phyloP scores from a whole-genome alignment of 2,888 invertebrate genomes.

The Argyra leucocephala region DNA sequence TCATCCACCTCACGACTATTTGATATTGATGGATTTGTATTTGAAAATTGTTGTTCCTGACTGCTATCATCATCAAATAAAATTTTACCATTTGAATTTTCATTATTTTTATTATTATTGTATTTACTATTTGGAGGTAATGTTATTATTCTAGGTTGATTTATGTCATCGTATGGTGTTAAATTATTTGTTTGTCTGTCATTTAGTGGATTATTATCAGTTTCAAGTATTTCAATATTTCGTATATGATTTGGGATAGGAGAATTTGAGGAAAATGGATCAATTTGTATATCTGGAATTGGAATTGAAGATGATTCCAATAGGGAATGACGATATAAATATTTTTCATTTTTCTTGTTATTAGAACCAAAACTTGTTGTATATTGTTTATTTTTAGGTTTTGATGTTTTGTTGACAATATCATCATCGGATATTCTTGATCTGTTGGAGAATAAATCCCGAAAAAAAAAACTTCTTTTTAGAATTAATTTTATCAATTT shows the following conservation, averaged over 20 bases:
- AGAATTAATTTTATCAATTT: slow-evolving; percentile 14
- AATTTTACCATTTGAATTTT: neutral
- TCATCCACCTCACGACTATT: slow-evolving; percentile 19
- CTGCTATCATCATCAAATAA: neutral
- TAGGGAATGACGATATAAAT: slow-evolving; percentile 23
- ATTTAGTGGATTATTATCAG: neutral
- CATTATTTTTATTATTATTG: neutral
- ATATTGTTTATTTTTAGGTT: slow-evolving; percentile 33
- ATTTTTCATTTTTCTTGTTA: slow-evolving; percentile 26
- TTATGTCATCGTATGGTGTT: neutral
- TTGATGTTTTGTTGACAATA: slow-evolving; percentile 32
- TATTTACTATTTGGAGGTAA: neutral
- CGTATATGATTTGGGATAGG: neutral
- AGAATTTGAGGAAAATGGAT: neutral
- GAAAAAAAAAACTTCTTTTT: slow-evolving; percentile 15
- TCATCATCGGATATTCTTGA: slow-evolving; percentile 27
- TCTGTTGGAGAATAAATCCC: slow-evolving; percentile 27
- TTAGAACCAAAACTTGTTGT: slow-evolving; percentile 35
- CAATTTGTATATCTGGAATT: neutral
- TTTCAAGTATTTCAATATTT: neutral
- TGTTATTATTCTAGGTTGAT: slow-evolving; percentile 12
- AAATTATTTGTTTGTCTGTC: slow-evolving; percentile 3
- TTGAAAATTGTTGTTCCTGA: neutral
- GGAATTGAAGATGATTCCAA: slow-evolving; percentile 12
- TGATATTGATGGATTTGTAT: neutral